Evolutionary conservation across 1,140 invertebrate species (phyloP).

Genomic region (Ruditapes philippinarum): DNA sequence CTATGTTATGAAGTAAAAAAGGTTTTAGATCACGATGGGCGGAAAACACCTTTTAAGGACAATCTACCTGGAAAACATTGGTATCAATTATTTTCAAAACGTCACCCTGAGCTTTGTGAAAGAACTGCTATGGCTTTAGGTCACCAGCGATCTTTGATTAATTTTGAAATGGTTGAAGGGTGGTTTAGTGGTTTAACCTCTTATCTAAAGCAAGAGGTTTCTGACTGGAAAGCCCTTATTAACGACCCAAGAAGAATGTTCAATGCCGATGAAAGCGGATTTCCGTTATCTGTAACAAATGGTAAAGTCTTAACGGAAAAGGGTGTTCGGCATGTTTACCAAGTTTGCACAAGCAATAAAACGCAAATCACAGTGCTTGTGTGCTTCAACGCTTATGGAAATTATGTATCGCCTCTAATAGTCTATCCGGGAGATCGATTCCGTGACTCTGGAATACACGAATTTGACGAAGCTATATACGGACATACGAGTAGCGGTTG

Average conservation of each 20-base stretch:
- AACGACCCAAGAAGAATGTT: slow-evolving; percentile 11
- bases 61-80: background rate
- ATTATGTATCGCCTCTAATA: slow-evolving; percentile 9
- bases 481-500: no score
- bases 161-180: background rate
- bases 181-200: background rate
- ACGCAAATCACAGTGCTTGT: slow-evolving; percentile 9
- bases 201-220: background rate
- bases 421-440: slow-evolving; percentile 31
- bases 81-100: background rate
- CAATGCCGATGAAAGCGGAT: no score
- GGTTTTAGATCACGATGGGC: background rate
- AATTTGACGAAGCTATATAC: slow-evolving; percentile 6
- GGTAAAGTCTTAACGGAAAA: slow-evolving; percentile 28
- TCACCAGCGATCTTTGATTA: background rate
- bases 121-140: background rate
- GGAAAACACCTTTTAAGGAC: background rate
- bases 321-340: slow-evolving; percentile 16
- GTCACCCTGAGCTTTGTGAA: background rate
- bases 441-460: background rate
- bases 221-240: background rate
- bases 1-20: background rate
- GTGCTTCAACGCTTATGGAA: slow-evolving; percentile 14
- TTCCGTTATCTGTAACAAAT: background rate
- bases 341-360: slow-evolving; percentile 27